Evolutionary conservation across 2,113 vertebrate genomes (phyloP).

Genomic region (Vicugna pacos): DNA sequence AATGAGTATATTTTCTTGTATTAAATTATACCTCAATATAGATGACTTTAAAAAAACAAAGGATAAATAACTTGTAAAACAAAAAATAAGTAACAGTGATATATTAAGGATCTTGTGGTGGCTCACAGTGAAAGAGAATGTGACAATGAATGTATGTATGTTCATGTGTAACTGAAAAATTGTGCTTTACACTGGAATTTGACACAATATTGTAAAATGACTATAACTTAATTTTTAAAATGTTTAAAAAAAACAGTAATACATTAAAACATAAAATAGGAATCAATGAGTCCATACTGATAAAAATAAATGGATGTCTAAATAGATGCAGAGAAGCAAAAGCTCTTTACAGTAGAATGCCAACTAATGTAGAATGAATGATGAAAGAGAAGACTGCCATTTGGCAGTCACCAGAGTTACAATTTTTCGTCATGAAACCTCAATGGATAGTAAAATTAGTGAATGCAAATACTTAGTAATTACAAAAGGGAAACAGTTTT

Average conservation of each 20-base stretch:
- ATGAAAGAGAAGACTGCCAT: neutral
- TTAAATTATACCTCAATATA: constrained; percentile 34
- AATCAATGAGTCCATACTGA: neutral
- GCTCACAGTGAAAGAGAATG: no score
- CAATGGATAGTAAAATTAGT: neutral
- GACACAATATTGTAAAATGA: no score
- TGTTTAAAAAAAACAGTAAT: neutral
- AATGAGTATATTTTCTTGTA: neutral
- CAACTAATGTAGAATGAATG: neutral
- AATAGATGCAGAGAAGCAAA: neutral
- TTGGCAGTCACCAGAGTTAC: neutral
- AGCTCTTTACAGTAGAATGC: neutral
- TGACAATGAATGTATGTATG: no score
- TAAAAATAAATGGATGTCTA: neutral
- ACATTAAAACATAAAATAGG: neutral
- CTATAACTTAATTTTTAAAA: no score
- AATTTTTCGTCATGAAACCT: neutral
- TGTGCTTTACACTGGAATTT: no score
- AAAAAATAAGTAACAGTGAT: neutral
- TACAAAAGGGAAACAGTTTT: neutral
- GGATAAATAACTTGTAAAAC: neutral
- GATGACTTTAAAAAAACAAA: neutral
- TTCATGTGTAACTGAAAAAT: no score
- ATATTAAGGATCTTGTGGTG: no score
- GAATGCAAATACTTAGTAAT: neutral